Evolutionary conservation across 1,140 invertebrate species (phyloP).

Genomic region (Manduca sexta): DNA sequence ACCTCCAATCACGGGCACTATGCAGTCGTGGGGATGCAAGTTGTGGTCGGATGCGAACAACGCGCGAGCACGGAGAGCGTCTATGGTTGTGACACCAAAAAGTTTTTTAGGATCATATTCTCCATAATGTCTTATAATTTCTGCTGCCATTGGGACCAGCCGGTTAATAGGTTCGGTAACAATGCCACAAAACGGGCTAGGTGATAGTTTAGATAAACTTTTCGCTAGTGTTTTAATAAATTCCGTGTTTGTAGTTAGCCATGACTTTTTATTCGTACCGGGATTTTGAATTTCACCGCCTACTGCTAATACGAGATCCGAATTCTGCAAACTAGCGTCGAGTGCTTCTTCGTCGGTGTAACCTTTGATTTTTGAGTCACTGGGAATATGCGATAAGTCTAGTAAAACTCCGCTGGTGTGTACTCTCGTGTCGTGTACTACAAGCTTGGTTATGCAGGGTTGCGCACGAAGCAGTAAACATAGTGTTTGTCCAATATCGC

Average conservation of each 20-base stretch:
- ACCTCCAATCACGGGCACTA: slow-evolving; percentile 81
- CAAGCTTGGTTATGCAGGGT: slow-evolving; percentile 31
- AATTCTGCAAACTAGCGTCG: slow-evolving; percentile 38
- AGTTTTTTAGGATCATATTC: slow-evolving; percentile 75
- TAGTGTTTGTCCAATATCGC: slow-evolving; percentile 39
- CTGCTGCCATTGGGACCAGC: slow-evolving; percentile 80
- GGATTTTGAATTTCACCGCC: slow-evolving; percentile 81
- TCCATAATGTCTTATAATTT: slow-evolving; percentile 77
- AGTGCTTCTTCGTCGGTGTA: slow-evolving; percentile 28
- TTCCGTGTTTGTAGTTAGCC: slow-evolving; percentile 81
- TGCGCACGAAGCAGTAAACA: slow-evolving; percentile 32
- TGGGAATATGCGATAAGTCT: slow-evolving; percentile 43
- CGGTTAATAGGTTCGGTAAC: slow-evolving; percentile 81
- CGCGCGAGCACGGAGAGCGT: slow-evolving; percentile 67
- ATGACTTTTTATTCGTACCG: slow-evolving; percentile 74
- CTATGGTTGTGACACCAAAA: slow-evolving; percentile 41
- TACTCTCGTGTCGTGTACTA: slow-evolving; percentile 28
- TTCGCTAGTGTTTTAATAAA: slow-evolving; percentile 78
- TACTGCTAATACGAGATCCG: slow-evolving; percentile 79
- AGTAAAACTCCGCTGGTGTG: slow-evolving; percentile 30
- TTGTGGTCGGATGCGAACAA: slow-evolving; percentile 75
- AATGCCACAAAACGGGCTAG: slow-evolving; percentile 79
- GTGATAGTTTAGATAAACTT: slow-evolving; percentile 73
- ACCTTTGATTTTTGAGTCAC: slow-evolving; percentile 25
- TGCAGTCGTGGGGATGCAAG: slow-evolving; percentile 74